Evolutionary conservation across 2,797 vertebrate genomes (phyloP).

Genomic region (Crocodylus rhombifer): DNA sequence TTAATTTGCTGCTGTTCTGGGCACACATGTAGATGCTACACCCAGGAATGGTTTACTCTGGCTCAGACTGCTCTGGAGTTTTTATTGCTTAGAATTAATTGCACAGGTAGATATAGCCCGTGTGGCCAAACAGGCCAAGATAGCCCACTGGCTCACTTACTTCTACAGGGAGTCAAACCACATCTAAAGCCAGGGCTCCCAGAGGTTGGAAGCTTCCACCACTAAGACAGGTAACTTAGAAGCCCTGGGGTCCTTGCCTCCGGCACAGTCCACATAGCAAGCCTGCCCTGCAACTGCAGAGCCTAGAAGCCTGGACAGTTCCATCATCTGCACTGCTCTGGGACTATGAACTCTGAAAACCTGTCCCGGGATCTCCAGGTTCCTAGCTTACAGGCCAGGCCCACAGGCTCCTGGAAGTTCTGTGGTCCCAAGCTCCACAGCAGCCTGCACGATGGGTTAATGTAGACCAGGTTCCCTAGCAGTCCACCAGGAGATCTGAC

Average conservation of each 20-base stretch:
- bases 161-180: accelerated
- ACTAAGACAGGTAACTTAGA: not conserved
- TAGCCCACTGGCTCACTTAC: not conserved
- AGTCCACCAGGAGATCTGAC: no score
- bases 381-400: not conserved
- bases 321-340: no score
- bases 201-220: accelerated
- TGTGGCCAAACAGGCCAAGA: no score
- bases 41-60: no score
- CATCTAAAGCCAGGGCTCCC: accelerated
- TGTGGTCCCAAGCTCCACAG: not conserved
- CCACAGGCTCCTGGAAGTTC: not conserved
- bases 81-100: no score
- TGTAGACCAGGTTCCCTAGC: no score
- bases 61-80: no score
- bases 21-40: no score
- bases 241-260: not conserved
- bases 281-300: not conserved
- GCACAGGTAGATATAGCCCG: no score
- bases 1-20: no score
- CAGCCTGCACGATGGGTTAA: not conserved
- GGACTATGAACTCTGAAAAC: no score
- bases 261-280: not conserved
- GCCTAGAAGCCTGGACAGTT: not conserved
- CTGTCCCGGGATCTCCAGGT: no score